Percentiles rank a stretch among this genome's conserved stretches.
Evolutionary conservation across 2,797 vertebrate species (phyloP).

Genomic region (Odontamblyopus rebecca): DNA sequence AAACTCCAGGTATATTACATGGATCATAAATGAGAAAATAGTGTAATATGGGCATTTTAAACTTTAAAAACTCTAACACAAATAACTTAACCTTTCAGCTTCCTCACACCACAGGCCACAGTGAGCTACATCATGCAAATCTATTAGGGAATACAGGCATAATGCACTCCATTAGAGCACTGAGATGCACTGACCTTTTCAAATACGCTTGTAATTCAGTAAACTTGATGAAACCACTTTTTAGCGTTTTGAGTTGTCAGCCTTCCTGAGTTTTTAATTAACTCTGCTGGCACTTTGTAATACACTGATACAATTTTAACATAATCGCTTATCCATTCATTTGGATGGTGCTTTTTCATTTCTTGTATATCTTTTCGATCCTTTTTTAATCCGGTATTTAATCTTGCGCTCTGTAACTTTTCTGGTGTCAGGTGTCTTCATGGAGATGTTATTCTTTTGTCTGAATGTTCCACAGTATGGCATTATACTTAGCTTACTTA

Average conservation of each 20-base stretch:
- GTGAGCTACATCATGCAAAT: slow-evolving; percentile 35
- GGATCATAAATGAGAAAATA: too few species aligned
- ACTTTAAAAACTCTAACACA: slow-evolving; percentile 9
- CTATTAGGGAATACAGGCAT: slow-evolving; percentile 35
- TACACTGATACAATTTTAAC: background rate
- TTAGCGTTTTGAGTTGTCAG: slow-evolving; percentile 13
- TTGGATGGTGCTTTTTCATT: background rate
- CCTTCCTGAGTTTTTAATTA: slow-evolving; percentile 19
- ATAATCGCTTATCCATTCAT: background rate
- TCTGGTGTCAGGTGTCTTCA: too few species aligned
- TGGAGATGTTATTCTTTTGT: too few species aligned
- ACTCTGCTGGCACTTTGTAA: background rate
- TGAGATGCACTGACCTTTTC: slow-evolving; percentile 49
- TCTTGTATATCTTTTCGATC: background rate
- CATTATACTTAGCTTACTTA: too few species aligned
- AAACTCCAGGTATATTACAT: too few species aligned
- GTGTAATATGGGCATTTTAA: background rate
- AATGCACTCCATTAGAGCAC: slow-evolving; percentile 42
- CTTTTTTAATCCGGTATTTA: background rate
- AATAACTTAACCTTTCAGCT: slow-evolving; percentile 15
- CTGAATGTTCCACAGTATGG: too few species aligned
- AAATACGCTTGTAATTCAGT: slow-evolving; percentile 43
- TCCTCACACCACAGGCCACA: slow-evolving; percentile 22
- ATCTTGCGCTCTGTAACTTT: too few species aligned
- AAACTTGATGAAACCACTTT: slow-evolving; percentile 29